Evolutionary conservation across 2,113 vertebrate genomes (phyloP), one percentile per base, ranked within the genome.

Genomic region (Elanus axillaris): DNA sequence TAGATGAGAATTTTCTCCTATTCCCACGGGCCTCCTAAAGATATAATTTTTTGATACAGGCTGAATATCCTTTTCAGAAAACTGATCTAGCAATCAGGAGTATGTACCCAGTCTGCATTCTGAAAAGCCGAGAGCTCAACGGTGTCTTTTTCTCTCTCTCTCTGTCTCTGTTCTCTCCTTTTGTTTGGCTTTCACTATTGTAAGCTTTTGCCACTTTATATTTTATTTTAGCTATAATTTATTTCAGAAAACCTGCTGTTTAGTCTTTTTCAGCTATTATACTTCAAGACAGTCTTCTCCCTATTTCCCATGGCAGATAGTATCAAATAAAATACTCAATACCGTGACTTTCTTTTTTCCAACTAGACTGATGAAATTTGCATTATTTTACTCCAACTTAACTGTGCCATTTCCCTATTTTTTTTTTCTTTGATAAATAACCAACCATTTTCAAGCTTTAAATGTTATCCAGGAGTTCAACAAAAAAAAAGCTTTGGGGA

Each of bases 181-280:
- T 96, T 94, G 80, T 95, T 94, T 91, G 93, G 48, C 78, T 94
- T 93, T 91, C 84, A 69, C 66, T 82, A 72, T 87, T 95, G 89
- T 84, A 69, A 13, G 94, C 86, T 89, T 87, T 79, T 93, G 38
- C 40, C n/a, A 87, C 66, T 91, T 73, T 71, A 22, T 83, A 22
- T 83, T 94, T 94, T 60, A 90, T 86, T 95, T 88, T 45, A 92
- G 83, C 34, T 87, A 68, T 43, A 47, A 58, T 83, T 94, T 69
- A 67, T 96, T 94, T 55, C 80, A 93, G 77, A 50, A 91, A 87
- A 88, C 80, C 73, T 87, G 80, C 86, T 78, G 77, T 60, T 96
- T 13, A 0, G 47, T 78, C 76, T 78, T 87, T 93, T 93, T 64
- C 69, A 68, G 50, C 42, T 79, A 52, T 79, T 86, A 50, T 16